A percentile compares a stretch with the other conserved stretches of the same genome.
Evolutionary conservation across 1,140 invertebrate genomes (phyloP).

Genomic region (Brachionus calyciflorus): DNA sequence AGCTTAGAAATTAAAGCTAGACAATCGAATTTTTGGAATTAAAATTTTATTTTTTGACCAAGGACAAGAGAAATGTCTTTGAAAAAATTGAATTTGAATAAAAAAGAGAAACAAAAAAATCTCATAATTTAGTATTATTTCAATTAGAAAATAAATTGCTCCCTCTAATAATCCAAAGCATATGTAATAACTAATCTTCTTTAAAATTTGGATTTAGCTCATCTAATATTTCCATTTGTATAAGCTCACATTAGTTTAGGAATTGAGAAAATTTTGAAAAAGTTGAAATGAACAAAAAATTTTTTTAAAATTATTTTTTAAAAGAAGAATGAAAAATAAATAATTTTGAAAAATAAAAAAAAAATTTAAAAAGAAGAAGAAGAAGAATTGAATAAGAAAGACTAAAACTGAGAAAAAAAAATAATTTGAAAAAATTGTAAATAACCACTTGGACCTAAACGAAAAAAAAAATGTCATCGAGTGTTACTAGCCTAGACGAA

Average conservation of each 20-base stretch:
- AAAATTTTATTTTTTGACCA: no score
- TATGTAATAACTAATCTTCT: no score
- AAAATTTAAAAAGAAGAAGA: neutral
- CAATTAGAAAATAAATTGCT: no score
- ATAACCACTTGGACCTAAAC: neutral
- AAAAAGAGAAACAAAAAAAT: no score
- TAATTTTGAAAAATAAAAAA: neutral
- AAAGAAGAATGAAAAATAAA: conserved; percentile 8
- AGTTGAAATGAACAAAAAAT: neutral
- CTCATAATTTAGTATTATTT: no score
- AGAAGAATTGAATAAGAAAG: no score
- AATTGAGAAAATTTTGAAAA: conserved; percentile 12
- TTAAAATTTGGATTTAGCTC: neutral
- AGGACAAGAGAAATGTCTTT: no score
- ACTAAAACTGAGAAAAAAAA: no score
- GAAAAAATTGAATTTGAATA: no score
- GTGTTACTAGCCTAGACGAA: conserved; percentile 6
- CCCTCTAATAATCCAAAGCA: no score
- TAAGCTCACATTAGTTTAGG: neutral
- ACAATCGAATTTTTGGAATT: no score
- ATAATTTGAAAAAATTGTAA: conserved; percentile 10
- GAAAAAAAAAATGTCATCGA: neutral
- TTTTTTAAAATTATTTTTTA: neutral
- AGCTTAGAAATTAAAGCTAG: no score
- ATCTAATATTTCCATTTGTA: neutral